phyloP scores from a whole-genome alignment of 2,888 invertebrate species.

The Amaurobius ferox region DNA sequence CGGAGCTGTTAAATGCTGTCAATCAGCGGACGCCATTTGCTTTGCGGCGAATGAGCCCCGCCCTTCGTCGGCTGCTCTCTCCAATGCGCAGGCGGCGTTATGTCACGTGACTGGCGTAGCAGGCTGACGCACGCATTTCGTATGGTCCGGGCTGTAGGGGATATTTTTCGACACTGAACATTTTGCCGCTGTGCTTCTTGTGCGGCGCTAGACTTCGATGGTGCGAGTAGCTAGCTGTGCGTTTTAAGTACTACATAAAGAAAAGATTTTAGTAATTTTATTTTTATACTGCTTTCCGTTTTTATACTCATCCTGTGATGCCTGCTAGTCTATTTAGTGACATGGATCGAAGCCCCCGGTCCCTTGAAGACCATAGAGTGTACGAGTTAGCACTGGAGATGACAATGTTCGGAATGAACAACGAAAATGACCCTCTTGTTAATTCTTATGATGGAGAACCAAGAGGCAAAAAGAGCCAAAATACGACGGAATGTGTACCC shows the following conservation, averaged over 20 bases:
- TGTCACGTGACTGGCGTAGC: conserved; percentile 64
- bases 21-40: conserved; percentile 58
- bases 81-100: background rate
- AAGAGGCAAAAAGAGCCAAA: conserved; percentile 89
- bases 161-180: conserved; percentile 62
- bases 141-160: conserved; percentile 52
- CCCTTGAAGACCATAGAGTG: conserved; percentile 89
- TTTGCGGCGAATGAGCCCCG: conserved; percentile 23
- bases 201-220: conserved; percentile 46
- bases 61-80: conserved; percentile 7
- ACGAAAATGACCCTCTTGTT: conserved; percentile 74
- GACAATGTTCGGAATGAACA: conserved; percentile 83
- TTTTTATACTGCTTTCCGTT: conserved; percentile 62
- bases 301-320: conserved; percentile 80
- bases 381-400: conserved; percentile 93
- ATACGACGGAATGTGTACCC: conserved; percentile 99
- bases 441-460: conserved; percentile 66
- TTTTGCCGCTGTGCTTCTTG: conserved; percentile 61
- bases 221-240: conserved; percentile 64
- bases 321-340: conserved; percentile 88
- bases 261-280: conserved; percentile 54
- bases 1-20: conserved; percentile 45
- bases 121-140: conserved; percentile 62
- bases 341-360: conserved; percentile 82
- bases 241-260: conserved; percentile 40